A percentile compares a stretch with the other conserved stretches of the same genome.
Evolutionary conservation across 2,888 invertebrate genomes (phyloP).

Genomic region (Pediacus dermestoides): DNA sequence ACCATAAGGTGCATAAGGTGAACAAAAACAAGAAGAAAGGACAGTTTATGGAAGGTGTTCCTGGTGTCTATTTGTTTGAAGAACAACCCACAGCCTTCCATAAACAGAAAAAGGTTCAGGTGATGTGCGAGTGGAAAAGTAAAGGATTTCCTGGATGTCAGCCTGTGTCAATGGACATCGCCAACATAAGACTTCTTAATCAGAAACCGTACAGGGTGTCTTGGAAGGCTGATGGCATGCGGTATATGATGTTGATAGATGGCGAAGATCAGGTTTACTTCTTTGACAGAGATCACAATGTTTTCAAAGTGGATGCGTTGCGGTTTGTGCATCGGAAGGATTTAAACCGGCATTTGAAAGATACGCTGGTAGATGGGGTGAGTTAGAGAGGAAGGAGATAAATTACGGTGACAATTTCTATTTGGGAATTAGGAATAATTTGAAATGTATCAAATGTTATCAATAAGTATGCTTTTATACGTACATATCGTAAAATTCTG

Average conservation of each 20-base stretch:
- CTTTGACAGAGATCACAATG: slow-evolving; percentile 91
- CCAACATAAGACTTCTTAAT: slow-evolving; percentile 72
- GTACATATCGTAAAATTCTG: slow-evolving; percentile 5
- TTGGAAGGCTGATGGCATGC: slow-evolving; percentile 99
- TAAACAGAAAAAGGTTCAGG: slow-evolving; percentile 72
- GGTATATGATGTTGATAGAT: slow-evolving; percentile 96
- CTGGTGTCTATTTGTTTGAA: slow-evolving; percentile 69
- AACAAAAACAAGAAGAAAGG: slow-evolving; percentile 56
- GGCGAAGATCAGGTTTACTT: slow-evolving; percentile 84
- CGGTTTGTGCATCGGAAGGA: slow-evolving; percentile 77
- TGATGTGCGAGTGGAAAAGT: slow-evolving; percentile 75
- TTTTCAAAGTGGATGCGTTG: slow-evolving; percentile 79
- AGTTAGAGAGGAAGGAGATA: too few relatives aligned
- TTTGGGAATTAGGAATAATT: too few relatives aligned
- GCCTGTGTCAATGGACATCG: slow-evolving; percentile 91
- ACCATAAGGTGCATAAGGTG: slow-evolving; percentile 10
- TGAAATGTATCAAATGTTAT: too few relatives aligned
- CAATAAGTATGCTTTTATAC: too few relatives aligned
- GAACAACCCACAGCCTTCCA: slow-evolving; percentile 55
- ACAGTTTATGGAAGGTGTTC: slow-evolving; percentile 82
- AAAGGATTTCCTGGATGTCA: slow-evolving; percentile 94
- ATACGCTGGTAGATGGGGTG: slow-evolving; percentile 92
- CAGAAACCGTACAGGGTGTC: slow-evolving; percentile 90
- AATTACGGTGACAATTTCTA: too few relatives aligned
- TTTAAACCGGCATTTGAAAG: slow-evolving; percentile 63